phyloP scores from a whole-genome alignment of 2,888 invertebrate species.

The Abrostola tripartita region DNA sequence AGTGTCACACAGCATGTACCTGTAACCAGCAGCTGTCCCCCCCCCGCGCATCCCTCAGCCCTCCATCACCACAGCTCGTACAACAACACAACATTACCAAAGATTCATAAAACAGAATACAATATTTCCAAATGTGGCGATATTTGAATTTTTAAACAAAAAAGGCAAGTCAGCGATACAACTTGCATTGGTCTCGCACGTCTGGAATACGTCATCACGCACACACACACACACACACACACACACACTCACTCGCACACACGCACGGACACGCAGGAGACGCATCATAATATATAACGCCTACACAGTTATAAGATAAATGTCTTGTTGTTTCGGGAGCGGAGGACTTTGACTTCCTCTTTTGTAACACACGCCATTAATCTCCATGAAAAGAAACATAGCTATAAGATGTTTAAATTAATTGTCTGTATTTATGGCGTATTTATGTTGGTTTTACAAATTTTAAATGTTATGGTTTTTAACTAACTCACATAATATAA shows the following conservation, averaged over 20 bases:
- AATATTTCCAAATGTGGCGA: conserved; percentile 37
- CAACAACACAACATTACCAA: conserved; percentile 28
- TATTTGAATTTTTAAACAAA: conserved; percentile 42
- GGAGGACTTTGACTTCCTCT: background rate
- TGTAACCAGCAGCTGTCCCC: background rate
- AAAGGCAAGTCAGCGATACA: conserved; percentile 31
- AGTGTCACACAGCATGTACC: too few relatives aligned
- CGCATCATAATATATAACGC: background rate
- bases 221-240: background rate
- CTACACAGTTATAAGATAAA: background rate
- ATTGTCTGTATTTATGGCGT: background rate
- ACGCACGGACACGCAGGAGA: background rate
- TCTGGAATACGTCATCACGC: conserved; percentile 17
- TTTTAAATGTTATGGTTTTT: too few relatives aligned
- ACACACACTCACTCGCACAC: background rate
- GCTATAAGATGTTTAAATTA: background rate
- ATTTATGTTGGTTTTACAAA: background rate
- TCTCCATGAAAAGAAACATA: background rate
- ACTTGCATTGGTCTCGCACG: conserved; percentile 42
- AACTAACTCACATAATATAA: too few relatives aligned
- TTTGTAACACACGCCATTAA: conserved; percentile 1
- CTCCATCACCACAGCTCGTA: conserved; percentile 20
- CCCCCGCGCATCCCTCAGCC: conserved; percentile 2
- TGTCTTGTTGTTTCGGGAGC: background rate
- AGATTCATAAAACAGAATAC: conserved; percentile 32